Percentiles rank a stretch among this genome's conserved stretches.
phyloP scores from a whole-genome alignment of 2,888 invertebrate species.

The Eupelmus urozonus region DNA sequence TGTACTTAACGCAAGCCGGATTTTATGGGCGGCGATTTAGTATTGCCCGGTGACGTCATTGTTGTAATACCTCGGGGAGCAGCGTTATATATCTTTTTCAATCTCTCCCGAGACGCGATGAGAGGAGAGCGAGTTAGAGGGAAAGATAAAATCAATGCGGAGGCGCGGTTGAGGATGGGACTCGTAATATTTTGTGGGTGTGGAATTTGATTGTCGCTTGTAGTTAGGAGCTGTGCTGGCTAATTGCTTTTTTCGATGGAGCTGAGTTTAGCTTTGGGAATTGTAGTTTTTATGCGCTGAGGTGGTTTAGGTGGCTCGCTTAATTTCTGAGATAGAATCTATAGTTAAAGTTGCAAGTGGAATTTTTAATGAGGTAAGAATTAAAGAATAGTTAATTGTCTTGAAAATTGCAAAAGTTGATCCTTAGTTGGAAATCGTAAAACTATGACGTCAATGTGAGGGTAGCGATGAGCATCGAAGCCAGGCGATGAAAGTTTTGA shows the following conservation, averaged over 20 bases:
- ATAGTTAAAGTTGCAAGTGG: background rate
- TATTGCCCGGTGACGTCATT: background rate
- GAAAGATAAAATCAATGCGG: too few relatives aligned
- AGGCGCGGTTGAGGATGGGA: too few relatives aligned
- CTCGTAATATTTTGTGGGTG: too few relatives aligned
- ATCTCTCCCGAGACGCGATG: background rate
- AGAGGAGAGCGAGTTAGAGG: too few relatives aligned
- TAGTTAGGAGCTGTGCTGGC: too few relatives aligned
- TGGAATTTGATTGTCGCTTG: too few relatives aligned
- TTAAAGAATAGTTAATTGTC: constrained; percentile 4
- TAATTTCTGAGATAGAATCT: background rate
- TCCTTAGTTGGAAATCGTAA: background rate
- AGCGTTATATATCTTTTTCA: background rate
- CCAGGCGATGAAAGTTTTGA: background rate
- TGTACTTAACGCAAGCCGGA: too few relatives aligned
- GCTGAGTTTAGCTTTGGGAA: too few relatives aligned
- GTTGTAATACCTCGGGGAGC: background rate
- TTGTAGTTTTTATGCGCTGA: too few relatives aligned
- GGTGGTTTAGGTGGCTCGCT: too few relatives aligned
- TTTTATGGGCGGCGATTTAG: background rate
- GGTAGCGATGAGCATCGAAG: background rate
- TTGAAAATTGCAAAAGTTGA: constrained; percentile 6
- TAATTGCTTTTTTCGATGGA: too few relatives aligned
- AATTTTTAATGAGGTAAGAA: background rate
- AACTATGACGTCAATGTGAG: background rate